Base-by-base conservation (phyloP, 2,888 invertebrate genomes). In the Eupeodes luniger region DNA sequence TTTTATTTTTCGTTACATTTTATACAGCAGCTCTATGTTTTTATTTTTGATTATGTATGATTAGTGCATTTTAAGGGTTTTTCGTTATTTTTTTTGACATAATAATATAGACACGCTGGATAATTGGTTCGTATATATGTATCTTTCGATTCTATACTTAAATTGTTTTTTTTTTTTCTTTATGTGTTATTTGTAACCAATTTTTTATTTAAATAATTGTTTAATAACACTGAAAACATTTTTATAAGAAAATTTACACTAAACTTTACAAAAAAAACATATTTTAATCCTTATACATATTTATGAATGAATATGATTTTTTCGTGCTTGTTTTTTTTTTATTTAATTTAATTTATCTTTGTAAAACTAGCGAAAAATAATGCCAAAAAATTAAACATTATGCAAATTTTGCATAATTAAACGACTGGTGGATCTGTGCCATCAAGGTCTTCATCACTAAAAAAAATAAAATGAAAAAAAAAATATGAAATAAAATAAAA, bases 341-440 rank as follows among this genome's bases (percentile, higher is more conserved):
- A 44, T 16, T 59, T 6, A 69, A 72, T 85, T 83, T 81, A 79
- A 75, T 81, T 89, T 78, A 77, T 89, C 81, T 89, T 89, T 89
- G 77, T 89, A 90, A 89, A 84, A 86, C 61, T 82, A 86, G 85
- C 69, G 19, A 76, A 61, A 69, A 76, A 79, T 75, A 86, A 85
- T 83, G 67, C 89, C 83, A 89, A 89, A 76, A 81, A 81, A 83
- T 62, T 70, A 75, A 79, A 85, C 70, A 74, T 61, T 78, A 88
- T 85, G 53, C 72, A 84, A 81, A 77, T 61, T 75, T 79, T 78
- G 76, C 51, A 67, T 40, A 59, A 90, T 92, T 92, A 93, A 90
- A 93, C 93, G 91, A 93, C 93, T 91, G 93, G 93, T 90, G 93
- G 93, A 91, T 93, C 93, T 89, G 93, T 92, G 90, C 93, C 93